These are phyloP conservation scores for Mycalesis mineus DNA, from an alignment of 2,888 invertebrate genomes.

Conservation along the genomic window DNA sequence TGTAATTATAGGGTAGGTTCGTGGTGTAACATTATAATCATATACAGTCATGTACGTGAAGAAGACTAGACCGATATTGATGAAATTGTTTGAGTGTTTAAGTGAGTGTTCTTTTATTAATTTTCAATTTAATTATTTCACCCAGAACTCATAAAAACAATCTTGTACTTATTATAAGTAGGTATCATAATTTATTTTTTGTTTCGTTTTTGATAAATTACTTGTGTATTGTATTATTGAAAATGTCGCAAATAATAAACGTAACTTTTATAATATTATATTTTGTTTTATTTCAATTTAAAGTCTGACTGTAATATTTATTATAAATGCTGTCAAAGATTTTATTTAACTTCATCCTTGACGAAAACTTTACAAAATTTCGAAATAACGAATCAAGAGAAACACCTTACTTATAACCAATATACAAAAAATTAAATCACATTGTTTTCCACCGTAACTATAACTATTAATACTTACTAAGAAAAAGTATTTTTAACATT, in stretches of 20 bases:
- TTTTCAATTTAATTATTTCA: too few relatives aligned
- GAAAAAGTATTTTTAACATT: not conserved
- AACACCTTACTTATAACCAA: not conserved
- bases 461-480: not conserved
- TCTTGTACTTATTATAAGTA: too few relatives aligned
- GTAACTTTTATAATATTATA: not conserved
- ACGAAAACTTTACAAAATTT: not conserved
- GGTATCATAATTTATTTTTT: too few relatives aligned
- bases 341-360: not conserved
- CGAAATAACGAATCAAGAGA: not conserved
- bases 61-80: too few relatives aligned
- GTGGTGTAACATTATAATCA: too few relatives aligned
- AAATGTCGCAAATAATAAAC: conserved; percentile 3
- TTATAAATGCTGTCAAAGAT: conserved; percentile 7
- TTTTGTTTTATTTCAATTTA: not conserved
- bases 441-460: not conserved
- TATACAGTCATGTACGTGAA: too few relatives aligned
- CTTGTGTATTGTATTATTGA: not conserved
- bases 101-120: too few relatives aligned
- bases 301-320: not conserved
- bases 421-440: not conserved
- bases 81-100: too few relatives aligned
- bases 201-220: not conserved
- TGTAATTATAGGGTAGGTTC: too few relatives aligned
- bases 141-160: too few relatives aligned